Conservation (phyloP, 2,888 invertebrate species). For the Ryuthela nishihirai region DNA sequence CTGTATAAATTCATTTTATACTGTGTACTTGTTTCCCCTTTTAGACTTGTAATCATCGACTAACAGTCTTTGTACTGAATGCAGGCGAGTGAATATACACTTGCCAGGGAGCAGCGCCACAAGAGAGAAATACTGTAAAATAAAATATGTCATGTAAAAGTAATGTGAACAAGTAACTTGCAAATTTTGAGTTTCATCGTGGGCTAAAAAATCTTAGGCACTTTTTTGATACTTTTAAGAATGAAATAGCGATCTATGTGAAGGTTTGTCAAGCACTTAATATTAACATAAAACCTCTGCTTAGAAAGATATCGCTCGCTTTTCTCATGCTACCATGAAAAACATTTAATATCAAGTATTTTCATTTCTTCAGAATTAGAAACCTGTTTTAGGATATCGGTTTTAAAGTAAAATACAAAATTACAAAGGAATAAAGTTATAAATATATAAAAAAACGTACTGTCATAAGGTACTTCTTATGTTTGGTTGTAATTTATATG, state of each 20-base stretch:
- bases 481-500: slow-evolving; percentile 24
- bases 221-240: slow-evolving; percentile 23
- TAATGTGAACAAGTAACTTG: not conserved
- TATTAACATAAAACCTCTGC: no score
- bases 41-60: not conserved
- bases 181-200: no score
- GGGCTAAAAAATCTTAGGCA: no score
- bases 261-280: no score
- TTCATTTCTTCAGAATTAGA: no score
- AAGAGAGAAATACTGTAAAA: slow-evolving; percentile 11
- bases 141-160: slow-evolving; percentile 3
- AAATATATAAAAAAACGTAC: not conserved
- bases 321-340: no score
- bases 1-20: slow-evolving; percentile 5
- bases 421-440: no score
- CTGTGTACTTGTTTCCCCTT: slow-evolving; percentile 4
- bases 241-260: no score
- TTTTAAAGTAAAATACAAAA: no score
- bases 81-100: slow-evolving; percentile 4
- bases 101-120: slow-evolving; percentile 20
- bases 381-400: no score
- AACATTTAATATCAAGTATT: no score
- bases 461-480: slow-evolving; percentile 5
- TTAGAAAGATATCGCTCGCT: no score
- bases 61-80: not conserved